Conservation (phyloP, 1,140 invertebrate species). For the Neodiprion virginianus region DNA sequence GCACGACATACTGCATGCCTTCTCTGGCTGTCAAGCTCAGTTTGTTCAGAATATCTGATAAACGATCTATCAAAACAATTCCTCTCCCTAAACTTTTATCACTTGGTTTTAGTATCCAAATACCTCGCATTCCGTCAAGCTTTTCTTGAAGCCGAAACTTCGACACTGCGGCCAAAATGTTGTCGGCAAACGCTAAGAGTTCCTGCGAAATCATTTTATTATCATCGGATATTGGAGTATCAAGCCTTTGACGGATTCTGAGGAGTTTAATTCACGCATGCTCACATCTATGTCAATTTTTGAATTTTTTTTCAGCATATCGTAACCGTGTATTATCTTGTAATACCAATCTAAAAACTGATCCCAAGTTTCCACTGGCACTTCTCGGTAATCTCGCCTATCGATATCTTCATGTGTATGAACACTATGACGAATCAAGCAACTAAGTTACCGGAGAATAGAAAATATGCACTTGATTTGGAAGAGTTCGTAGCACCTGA, state of each 20-base stretch:
- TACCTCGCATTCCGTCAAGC: conserved; percentile 62
- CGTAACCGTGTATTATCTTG: conserved; percentile 52
- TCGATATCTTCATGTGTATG: conserved; percentile 36
- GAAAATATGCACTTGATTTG: background rate
- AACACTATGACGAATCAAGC: conserved; percentile 45
- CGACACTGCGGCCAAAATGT: conserved; percentile 64
- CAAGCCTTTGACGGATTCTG: background rate
- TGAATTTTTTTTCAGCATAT: conserved; percentile 46
- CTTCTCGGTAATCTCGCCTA: conserved; percentile 29
- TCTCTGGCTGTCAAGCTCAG: conserved; percentile 33
- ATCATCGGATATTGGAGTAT: conserved; percentile 4
- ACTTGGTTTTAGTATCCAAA: conserved; percentile 74
- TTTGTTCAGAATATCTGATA: conserved; percentile 64
- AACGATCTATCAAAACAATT: conserved; percentile 63
- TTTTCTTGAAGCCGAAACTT: conserved; percentile 57
- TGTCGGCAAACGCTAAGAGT: conserved; percentile 60
- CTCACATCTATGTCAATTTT: conserved; percentile 46
- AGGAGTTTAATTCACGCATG: background rate
- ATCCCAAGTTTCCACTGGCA: conserved; percentile 48
- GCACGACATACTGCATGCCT: conserved; percentile 66
- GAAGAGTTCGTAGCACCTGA: conserved; percentile 37
- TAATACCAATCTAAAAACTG: conserved; percentile 57
- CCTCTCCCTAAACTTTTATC: conserved; percentile 69
- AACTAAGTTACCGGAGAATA: background rate
- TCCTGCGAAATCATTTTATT: conserved; percentile 56